phyloP scores from a whole-genome alignment of 2,113 vertebrate species.

The Indri indri region DNA sequence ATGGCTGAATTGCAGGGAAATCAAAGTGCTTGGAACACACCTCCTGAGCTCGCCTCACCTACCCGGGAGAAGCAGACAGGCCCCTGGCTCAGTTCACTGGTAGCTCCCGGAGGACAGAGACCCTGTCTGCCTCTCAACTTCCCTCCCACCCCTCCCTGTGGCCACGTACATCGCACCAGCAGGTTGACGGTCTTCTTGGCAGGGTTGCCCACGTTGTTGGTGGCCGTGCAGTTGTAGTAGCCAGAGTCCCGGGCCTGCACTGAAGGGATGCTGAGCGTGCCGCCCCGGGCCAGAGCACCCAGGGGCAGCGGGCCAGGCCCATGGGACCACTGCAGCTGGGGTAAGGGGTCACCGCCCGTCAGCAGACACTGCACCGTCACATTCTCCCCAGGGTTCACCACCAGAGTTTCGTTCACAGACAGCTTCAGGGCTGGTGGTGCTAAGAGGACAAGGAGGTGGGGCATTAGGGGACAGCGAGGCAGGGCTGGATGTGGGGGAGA shows the following conservation, averaged over 20 bases:
- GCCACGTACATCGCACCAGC: constrained; percentile 90
- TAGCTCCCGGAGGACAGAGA: background rate
- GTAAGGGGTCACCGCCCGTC: constrained; percentile 90
- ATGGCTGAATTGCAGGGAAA: constrained; percentile 48
- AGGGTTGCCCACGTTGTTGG: constrained; percentile 97
- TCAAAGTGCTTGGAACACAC: background rate
- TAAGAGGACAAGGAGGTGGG: constrained; percentile 26
- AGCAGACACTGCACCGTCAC: constrained; percentile 93
- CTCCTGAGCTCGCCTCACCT: background rate
- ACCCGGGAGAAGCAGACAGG: background rate
- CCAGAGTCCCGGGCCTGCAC: constrained; percentile 91
- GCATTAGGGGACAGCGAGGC: background rate
- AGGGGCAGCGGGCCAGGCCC: constrained; percentile 89
- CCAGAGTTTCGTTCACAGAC: constrained; percentile 93
- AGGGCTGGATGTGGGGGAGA: background rate
- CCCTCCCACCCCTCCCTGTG: background rate
- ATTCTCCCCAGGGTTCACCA: constrained; percentile 95
- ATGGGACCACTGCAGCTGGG: constrained; percentile 93
- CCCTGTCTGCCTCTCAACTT: background rate
- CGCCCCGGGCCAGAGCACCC: constrained; percentile 87
- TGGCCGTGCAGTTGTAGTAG: constrained; percentile 96
- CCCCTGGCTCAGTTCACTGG: background rate
- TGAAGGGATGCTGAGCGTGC: constrained; percentile 89
- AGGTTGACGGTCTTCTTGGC: constrained; percentile 96
- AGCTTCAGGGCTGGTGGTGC: constrained; percentile 87